These are phyloP conservation scores for Lordiphosa mommai DNA, from an alignment of 1,140 invertebrate species.

Conservation along the genomic window DNA sequence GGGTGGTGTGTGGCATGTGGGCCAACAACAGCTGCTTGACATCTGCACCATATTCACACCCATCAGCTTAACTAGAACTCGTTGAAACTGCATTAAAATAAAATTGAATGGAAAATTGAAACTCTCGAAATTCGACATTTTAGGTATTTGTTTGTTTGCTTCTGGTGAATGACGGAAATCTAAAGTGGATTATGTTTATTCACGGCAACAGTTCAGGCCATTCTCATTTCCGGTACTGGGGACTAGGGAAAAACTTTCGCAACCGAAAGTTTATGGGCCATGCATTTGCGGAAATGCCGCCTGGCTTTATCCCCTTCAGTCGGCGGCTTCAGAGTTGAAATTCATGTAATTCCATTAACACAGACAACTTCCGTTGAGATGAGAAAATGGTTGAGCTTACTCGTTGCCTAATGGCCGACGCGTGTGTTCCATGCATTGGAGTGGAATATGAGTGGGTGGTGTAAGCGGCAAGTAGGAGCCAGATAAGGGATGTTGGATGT, in stretches of 20 bases:
- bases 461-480: too few relatives aligned
- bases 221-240: constrained; percentile 46
- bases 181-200: constrained; percentile 45
- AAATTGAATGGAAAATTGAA: constrained; percentile 25
- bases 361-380: constrained; percentile 63
- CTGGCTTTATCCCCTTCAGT: constrained; percentile 32
- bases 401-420: constrained; percentile 48
- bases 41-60: neutral
- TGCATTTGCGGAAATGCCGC: constrained; percentile 53
- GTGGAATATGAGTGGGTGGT: too few relatives aligned
- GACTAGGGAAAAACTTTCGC: constrained; percentile 34
- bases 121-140: constrained; percentile 15
- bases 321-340: constrained; percentile 70
- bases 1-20: neutral
- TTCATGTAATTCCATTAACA: constrained; percentile 73
- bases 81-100: constrained; percentile 32
- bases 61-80: constrained; percentile 14
- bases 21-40: constrained; percentile 7
- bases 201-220: constrained; percentile 18
- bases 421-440: too few relatives aligned
- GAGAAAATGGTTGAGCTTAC: constrained; percentile 58
- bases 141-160: constrained; percentile 15
- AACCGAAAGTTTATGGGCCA: constrained; percentile 46
- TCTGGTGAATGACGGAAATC: constrained; percentile 11
- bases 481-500: too few relatives aligned